Conservation (phyloP, 1,140 invertebrate species). For the Cotesia glomerata region DNA sequence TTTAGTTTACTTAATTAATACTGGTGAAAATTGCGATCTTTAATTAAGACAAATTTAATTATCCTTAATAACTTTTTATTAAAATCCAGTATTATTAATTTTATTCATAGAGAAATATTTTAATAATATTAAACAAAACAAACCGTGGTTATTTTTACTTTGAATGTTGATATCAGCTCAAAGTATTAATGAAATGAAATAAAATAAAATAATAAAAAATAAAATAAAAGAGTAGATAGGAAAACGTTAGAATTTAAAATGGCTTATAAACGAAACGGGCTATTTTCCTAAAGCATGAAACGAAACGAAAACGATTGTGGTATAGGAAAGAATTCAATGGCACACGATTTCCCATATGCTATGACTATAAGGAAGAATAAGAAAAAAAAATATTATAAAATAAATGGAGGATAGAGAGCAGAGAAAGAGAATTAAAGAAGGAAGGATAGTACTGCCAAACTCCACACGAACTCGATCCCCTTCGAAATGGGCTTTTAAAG, state of each 20-base stretch:
- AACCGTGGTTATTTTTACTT: no score
- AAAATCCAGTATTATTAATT: no score
- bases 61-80: no score
- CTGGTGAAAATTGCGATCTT: no score
- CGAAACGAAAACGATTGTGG: background rate
- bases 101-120: no score
- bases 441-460: background rate
- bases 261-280: background rate
- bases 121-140: no score
- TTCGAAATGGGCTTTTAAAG: slow-evolving; percentile 2
- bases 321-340: background rate
- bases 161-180: no score
- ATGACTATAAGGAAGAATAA: background rate
- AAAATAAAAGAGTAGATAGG: background rate
- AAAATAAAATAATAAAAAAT: background rate
- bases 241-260: background rate
- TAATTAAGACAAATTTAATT: no score
- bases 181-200: background rate
- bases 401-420: background rate
- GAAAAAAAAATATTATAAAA: background rate
- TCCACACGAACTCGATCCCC: background rate
- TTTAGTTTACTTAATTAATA: no score
- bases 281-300: background rate
- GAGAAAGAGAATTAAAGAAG: background rate
- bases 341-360: background rate